Percentiles rank a stretch among this genome's conserved stretches.
Conservation (phyloP, 2,113 vertebrate species). For the Phrynocephalus versicolor region DNA sequence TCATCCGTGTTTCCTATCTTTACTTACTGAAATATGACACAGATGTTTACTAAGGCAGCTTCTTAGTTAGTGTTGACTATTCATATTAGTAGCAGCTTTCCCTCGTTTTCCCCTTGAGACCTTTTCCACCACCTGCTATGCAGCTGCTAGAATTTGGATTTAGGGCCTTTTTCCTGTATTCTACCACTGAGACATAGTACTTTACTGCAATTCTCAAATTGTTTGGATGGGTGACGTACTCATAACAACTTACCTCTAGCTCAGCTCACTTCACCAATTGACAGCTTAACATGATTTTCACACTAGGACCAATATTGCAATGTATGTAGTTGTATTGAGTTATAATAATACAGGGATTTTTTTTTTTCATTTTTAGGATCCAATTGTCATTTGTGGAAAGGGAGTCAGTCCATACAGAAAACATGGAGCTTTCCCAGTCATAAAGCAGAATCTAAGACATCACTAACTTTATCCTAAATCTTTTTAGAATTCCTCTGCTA, state of each 20-base stretch:
- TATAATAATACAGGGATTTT: neutral
- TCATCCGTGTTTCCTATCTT: no score
- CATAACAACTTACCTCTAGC: neutral
- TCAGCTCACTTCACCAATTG: neutral
- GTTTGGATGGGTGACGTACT: no score
- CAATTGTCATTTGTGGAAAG: conserved; percentile 21
- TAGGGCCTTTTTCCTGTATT: neutral
- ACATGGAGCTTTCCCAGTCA: neutral
- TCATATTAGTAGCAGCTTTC: no score
- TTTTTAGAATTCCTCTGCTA: neutral
- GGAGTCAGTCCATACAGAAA: neutral
- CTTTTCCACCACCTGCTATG: neutral
- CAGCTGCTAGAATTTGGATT: neutral
- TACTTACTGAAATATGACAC: neutral
- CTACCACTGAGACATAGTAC: neutral
- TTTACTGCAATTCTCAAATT: neutral
- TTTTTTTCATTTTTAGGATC: conserved; percentile 11
- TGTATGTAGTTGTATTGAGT: neutral
- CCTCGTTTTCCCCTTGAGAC: neutral
- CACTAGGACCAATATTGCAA: neutral
- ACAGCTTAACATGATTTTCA: neutral
- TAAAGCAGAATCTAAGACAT: neutral
- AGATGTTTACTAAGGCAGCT: neutral
- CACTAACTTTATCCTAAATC: neutral
- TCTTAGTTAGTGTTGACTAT: neutral